phyloP scores from a whole-genome alignment of 2,113 vertebrate species.

The Kryptolebias marmoratus region DNA sequence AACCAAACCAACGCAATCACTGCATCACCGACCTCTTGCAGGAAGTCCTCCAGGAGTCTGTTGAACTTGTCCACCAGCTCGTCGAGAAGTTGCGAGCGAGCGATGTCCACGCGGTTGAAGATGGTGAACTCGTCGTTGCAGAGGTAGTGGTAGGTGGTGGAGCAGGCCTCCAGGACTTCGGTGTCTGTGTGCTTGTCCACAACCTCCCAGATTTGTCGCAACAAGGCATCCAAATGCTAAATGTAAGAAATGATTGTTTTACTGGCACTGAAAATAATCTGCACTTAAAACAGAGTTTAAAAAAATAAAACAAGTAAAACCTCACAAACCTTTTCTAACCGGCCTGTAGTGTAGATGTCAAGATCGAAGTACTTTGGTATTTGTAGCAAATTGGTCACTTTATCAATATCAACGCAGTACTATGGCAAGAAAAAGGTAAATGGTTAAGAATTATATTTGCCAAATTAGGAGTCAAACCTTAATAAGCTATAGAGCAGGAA shows the following conservation, averaged over 20 bases:
- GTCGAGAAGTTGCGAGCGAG: constrained; percentile 94
- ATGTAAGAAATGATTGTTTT: constrained; percentile 6
- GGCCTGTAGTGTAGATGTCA: constrained; percentile 96
- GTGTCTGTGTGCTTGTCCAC: constrained; percentile 97
- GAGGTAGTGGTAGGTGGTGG: constrained; percentile 93
- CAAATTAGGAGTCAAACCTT: neutral
- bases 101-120: constrained; percentile 94
- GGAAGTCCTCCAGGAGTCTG: constrained; percentile 93
- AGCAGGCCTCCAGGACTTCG: constrained; percentile 95
- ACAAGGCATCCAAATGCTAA: constrained; percentile 94
- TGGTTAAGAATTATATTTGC: neutral
- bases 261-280: neutral
- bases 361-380: constrained; percentile 96
- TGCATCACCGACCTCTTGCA: constrained; percentile 88
- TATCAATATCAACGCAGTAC: constrained; percentile 96
- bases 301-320: neutral
- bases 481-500: neutral
- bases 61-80: constrained; percentile 95
- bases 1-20: neutral
- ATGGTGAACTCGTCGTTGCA: constrained; percentile 98
- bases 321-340: constrained; percentile 91
- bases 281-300: neutral
- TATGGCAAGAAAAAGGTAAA: constrained; percentile 53
- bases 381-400: constrained; percentile 94
- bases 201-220: constrained; percentile 94